phyloP scores from a whole-genome alignment of 1,140 invertebrate genomes.

The Drosophila repleta region DNA sequence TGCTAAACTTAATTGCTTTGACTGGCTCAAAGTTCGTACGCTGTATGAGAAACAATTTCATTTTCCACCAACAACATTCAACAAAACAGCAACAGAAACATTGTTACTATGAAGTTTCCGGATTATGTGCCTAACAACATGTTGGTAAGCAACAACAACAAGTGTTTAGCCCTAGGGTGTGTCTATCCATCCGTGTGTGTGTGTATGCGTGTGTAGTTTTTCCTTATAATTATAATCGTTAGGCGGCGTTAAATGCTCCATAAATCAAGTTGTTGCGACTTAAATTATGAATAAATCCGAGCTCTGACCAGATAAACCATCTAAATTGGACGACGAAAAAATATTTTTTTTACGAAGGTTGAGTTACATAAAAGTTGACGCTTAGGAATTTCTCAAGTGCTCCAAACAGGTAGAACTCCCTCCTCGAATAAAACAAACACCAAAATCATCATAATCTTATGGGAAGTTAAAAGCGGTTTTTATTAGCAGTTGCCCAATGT shows the following conservation, averaged over 20 bases:
- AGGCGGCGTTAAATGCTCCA: constrained; percentile 44
- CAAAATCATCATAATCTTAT: constrained; percentile 5
- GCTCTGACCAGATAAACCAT: constrained; percentile 19
- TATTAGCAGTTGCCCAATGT: not conserved
- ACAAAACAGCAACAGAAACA: constrained; percentile 14
- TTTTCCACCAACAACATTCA: constrained; percentile 34
- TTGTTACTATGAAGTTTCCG: constrained; percentile 78
- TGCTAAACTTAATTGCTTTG: constrained; percentile 67
- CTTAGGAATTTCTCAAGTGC: constrained; percentile 11
- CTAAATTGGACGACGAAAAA: constrained; percentile 6
- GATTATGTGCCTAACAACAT: constrained; percentile 82
- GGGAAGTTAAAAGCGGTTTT: constrained; percentile 22
- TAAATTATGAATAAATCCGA: constrained; percentile 47
- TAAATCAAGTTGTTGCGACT: constrained; percentile 63
- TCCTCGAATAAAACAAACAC: not conserved
- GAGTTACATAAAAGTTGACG: constrained; percentile 31
- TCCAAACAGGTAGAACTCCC: constrained; percentile 17
- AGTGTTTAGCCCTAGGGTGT: constrained; percentile 1
- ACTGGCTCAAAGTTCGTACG: constrained; percentile 52
- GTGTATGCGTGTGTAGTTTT: constrained; percentile 20
- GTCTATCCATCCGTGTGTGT: not conserved
- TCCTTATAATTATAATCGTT: constrained; percentile 55
- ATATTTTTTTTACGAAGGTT: constrained; percentile 22
- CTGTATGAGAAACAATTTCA: constrained; percentile 65
- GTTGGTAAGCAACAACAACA: constrained; percentile 62